phyloP scores from a whole-genome alignment of 2,888 invertebrate species.

The Trichogramma evanescens region DNA sequence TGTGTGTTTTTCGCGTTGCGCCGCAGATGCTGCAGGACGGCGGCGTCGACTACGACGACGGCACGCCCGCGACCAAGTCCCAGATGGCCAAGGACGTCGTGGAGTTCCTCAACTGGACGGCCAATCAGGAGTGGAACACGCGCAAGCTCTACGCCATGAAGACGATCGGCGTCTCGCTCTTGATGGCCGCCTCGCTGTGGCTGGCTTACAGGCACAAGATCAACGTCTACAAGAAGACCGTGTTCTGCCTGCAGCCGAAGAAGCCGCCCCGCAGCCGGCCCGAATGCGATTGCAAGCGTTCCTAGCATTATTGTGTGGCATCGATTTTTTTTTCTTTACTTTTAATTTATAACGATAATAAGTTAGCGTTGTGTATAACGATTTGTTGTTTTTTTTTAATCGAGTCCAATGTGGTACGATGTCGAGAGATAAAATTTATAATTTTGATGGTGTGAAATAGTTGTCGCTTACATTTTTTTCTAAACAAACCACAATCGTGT shows the following conservation, averaged over 20 bases:
- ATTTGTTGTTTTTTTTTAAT: no score
- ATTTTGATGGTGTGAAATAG: no score
- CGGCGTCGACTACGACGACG: slow-evolving; percentile 73
- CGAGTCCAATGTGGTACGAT: no score
- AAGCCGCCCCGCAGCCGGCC: no score
- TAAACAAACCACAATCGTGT: no score
- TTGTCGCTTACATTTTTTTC: no score
- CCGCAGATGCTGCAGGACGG: slow-evolving; percentile 30
- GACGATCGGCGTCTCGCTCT: slow-evolving; percentile 60
- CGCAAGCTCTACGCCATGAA: slow-evolving; percentile 77
- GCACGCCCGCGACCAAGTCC: slow-evolving; percentile 84
- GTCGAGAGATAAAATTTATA: no score
- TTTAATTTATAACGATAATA: no score
- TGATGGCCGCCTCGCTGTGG: slow-evolving; percentile 57
- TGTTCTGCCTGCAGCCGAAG: slow-evolving; percentile 56
- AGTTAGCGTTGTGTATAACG: no score
- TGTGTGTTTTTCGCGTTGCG: not conserved
- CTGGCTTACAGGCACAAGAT: slow-evolving; percentile 82
- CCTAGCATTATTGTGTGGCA: no score
- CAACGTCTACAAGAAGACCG: slow-evolving; percentile 70
- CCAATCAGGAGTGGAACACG: slow-evolving; percentile 83
- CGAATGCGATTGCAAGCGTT: no score
- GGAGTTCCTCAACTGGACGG: slow-evolving; percentile 86
- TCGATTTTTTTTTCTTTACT: no score
- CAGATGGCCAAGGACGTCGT: slow-evolving; percentile 95